Conservation (phyloP, 1,140 invertebrate species). For the Thrips palmi region DNA sequence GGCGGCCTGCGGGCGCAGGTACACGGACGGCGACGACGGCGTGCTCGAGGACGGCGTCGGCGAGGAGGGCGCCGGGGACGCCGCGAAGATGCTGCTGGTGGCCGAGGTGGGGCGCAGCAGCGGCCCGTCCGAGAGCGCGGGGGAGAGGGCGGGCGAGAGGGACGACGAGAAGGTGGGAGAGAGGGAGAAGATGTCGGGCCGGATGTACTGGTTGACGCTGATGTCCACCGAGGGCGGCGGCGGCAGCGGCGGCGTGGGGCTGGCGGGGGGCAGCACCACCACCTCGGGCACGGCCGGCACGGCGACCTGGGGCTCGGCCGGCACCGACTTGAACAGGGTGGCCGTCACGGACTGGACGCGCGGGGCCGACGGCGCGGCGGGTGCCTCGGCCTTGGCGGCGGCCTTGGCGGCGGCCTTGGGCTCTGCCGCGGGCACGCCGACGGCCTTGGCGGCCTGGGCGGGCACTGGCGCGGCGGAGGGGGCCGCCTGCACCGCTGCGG, state of each 20-base stretch:
- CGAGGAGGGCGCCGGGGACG: neutral
- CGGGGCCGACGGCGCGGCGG: neutral
- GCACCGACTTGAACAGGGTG: neutral
- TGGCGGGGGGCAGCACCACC: no score
- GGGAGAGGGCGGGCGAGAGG: neutral
- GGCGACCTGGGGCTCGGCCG: slow-evolving; percentile 9
- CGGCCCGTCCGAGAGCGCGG: slow-evolving; percentile 8
- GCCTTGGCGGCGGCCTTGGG: slow-evolving; percentile 8
- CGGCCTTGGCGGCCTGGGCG: slow-evolving; percentile 18
- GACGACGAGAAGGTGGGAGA: slow-evolving; percentile 1
- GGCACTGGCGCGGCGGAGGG: neutral
- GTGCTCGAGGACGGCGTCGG: slow-evolving; percentile 7
- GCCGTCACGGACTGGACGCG: neutral
- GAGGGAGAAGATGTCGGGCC: neutral
- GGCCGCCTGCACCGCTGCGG: slow-evolving; percentile 1
- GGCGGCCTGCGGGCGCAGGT: slow-evolving; percentile 35
- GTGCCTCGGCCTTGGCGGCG: slow-evolving; percentile 10
- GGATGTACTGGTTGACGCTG: neutral
- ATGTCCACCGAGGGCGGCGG: neutral
- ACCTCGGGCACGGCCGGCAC: slow-evolving; percentile 1
- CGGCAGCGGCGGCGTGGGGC: neutral
- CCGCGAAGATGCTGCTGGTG: slow-evolving; percentile 3
- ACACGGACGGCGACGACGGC: slow-evolving; percentile 6
- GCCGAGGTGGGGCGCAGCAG: neutral
- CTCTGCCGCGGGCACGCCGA: slow-evolving; percentile 8